phyloP scores from a whole-genome alignment of 2,888 invertebrate species.

The Oligia latruncula region DNA sequence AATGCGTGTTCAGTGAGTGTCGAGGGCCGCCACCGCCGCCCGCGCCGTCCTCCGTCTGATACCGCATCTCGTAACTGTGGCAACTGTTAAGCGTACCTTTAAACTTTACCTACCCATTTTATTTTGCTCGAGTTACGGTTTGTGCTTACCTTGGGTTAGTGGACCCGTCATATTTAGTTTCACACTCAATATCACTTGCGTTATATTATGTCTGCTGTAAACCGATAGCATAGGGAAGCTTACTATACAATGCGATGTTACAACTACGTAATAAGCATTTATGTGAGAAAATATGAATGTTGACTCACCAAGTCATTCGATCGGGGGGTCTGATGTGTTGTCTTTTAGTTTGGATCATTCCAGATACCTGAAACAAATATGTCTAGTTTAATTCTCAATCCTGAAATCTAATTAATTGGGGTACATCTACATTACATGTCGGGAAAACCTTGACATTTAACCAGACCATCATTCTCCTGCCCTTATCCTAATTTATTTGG shows the following conservation, averaged over 20 bases:
- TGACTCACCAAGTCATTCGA: constrained; percentile 84
- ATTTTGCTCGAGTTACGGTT: constrained; percentile 51
- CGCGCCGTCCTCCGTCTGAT: constrained; percentile 41
- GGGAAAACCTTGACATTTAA: neutral
- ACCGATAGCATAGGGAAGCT: constrained; percentile 30
- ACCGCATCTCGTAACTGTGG: constrained; percentile 56
- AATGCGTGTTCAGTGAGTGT: constrained; percentile 65
- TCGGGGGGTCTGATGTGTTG: constrained; percentile 82
- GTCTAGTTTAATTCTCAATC: neutral
- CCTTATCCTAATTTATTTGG: neutral
- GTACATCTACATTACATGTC: neutral
- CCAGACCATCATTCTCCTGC: neutral
- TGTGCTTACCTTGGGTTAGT: constrained; percentile 38
- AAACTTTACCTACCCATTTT: constrained; percentile 53
- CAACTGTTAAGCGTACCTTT: constrained; percentile 59
- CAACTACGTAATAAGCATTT: constrained; percentile 26
- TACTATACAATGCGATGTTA: constrained; percentile 24
- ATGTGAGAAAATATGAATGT: constrained; percentile 50
- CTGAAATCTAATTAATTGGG: neutral
- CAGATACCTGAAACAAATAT: constrained; percentile 84
- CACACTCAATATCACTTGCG: constrained; percentile 43
- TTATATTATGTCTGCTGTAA: constrained; percentile 60
- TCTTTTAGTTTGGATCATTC: constrained; percentile 83
- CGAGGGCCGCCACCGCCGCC: constrained; percentile 35
- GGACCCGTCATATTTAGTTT: constrained; percentile 45